A percentile compares a stretch with the other conserved stretches of the same genome.
Evolutionary conservation across 2,797 vertebrate genomes (phyloP).

Genomic region (Taenioides sp.): DNA sequence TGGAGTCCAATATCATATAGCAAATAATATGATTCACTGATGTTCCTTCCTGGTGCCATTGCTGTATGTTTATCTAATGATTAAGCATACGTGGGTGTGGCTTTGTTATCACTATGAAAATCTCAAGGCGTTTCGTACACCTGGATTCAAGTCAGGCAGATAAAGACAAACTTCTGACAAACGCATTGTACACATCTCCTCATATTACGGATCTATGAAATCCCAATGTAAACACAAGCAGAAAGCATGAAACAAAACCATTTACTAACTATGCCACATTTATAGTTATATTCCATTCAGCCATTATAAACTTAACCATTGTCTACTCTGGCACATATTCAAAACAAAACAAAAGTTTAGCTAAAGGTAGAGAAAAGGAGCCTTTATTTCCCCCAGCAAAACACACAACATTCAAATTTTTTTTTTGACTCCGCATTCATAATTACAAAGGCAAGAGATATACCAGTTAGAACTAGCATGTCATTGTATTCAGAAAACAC

Average conservation of each 20-base stretch:
- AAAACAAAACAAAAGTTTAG: slow-evolving; percentile 6
- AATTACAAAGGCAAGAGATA: slow-evolving; percentile 48
- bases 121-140: slow-evolving; percentile 26
- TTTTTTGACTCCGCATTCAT: slow-evolving; percentile 46
- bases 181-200: background rate
- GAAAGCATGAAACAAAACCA: background rate
- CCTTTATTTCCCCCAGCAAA: slow-evolving; percentile 56
- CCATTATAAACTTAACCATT: background rate
- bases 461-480: slow-evolving; percentile 44
- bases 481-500: slow-evolving; percentile 39
- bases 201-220: slow-evolving; percentile 7
- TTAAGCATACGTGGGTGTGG: slow-evolving; percentile 52
- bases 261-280: background rate
- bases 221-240: slow-evolving; percentile 34
- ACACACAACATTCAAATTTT: slow-evolving; percentile 64
- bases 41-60: background rate
- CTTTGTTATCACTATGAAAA: slow-evolving; percentile 27
- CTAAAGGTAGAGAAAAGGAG: slow-evolving; percentile 47
- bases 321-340: background rate
- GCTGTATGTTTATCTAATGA: slow-evolving; percentile 33
- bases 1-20: background rate
- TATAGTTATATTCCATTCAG: background rate
- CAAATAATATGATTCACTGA: background rate
- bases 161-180: background rate
- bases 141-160: slow-evolving; percentile 38